Conservation (phyloP, 2,888 invertebrate genomes). For the Listrodromus nycthemerus region DNA sequence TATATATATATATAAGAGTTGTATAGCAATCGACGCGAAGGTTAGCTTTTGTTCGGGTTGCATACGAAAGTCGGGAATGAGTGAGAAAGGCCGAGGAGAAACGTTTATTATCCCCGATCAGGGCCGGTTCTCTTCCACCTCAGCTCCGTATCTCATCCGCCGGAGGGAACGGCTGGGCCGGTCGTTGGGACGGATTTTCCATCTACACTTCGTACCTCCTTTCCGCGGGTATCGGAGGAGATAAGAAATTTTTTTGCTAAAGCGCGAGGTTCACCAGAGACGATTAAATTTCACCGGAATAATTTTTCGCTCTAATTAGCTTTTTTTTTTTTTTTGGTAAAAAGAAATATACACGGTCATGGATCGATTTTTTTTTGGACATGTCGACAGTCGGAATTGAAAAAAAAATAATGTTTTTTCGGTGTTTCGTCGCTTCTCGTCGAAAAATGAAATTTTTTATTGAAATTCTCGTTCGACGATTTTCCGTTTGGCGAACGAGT, state of each 20-base stretch:
- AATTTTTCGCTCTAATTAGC: conserved; percentile 15
- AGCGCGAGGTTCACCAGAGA: conserved; percentile 9
- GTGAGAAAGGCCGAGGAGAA: not conserved
- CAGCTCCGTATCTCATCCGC: conserved; percentile 14
- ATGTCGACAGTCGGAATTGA: too few species aligned
- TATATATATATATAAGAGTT: conserved; percentile 6
- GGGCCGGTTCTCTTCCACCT: conserved; percentile 41
- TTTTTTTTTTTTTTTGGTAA: not conserved
- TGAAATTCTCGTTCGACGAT: too few species aligned
- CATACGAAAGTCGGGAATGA: conserved; percentile 7
- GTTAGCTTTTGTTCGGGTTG: conserved; percentile 43
- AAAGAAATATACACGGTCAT: too few species aligned
- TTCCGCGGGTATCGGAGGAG: conserved; percentile 31
- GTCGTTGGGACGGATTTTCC: not conserved
- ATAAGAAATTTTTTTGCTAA: conserved; percentile 39
- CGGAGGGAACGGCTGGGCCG: not conserved
- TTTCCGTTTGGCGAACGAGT: too few species aligned
- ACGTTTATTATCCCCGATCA: conserved; percentile 64
- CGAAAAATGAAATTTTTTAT: too few species aligned
- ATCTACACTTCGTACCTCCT: conserved; percentile 18
- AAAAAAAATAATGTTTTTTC: too few species aligned
- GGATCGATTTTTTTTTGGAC: too few species aligned
- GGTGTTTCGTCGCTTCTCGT: too few species aligned
- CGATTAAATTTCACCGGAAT: conserved; percentile 16
- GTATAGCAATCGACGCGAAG: conserved; percentile 27